These are phyloP conservation scores for Linnaemya tessellans DNA, from an alignment of 2,888 invertebrate genomes.

Conservation along the genomic window DNA sequence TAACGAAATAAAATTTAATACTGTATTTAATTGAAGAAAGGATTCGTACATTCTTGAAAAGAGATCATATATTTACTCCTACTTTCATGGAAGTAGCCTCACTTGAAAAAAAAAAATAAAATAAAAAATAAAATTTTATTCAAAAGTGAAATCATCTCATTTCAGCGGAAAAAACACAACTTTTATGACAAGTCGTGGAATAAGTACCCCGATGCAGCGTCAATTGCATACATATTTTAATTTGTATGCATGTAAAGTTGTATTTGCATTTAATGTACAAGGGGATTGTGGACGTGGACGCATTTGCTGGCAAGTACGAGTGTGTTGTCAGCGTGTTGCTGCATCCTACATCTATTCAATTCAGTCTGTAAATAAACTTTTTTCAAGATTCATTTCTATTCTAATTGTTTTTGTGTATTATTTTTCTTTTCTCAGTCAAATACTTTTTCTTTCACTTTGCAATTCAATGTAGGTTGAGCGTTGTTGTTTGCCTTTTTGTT, in stretches of 20 bases:
- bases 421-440: conserved; percentile 17
- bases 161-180: conserved; percentile 11
- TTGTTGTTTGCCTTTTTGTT: conserved; percentile 55
- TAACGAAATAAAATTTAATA: background rate
- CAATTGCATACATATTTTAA: background rate
- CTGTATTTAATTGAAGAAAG: conserved; percentile 7
- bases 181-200: background rate
- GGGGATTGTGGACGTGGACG: conserved; percentile 5
- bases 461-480: conserved; percentile 68
- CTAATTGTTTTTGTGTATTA: background rate
- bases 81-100: conserved; percentile 58
- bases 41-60: conserved; percentile 1
- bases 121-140: conserved; percentile 37
- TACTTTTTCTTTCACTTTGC: conserved; percentile 19
- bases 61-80: conserved; percentile 3
- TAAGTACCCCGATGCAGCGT: background rate
- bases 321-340: background rate
- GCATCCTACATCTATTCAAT: conserved; percentile 34
- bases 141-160: conserved; percentile 47
- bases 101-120: conserved; percentile 41
- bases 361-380: conserved; percentile 34
- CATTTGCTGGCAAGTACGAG: conserved; percentile 3
- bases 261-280: conserved; percentile 40
- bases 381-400: conserved; percentile 30
- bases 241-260: conserved; percentile 6